phyloP scores from a whole-genome alignment of 2,113 vertebrate genomes.

The Gorilla gorilla region DNA sequence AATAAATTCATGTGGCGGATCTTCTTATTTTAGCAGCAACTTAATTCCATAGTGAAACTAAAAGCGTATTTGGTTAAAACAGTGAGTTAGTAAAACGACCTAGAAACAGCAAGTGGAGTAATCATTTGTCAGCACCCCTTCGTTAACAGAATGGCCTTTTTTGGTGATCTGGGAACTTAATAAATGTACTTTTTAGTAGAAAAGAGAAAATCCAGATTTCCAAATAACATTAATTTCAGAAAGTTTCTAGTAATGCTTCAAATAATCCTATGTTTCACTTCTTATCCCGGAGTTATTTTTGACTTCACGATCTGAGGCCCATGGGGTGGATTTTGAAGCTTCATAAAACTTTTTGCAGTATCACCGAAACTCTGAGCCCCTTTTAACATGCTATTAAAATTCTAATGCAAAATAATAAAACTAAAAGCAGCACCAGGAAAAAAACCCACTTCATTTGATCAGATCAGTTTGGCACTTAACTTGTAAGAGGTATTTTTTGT shows the following conservation, averaged over 20 bases:
- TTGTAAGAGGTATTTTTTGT: not conserved
- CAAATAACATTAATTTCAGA: not conserved
- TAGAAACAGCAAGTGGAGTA: not conserved
- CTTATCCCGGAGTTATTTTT: not conserved
- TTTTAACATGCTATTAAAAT: conserved; percentile 49
- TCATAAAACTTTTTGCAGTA: conserved; percentile 48
- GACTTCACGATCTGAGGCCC: not conserved
- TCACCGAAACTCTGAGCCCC: conserved; percentile 28
- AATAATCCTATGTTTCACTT: not conserved
- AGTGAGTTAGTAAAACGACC: conserved; percentile 55
- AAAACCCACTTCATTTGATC: not conserved
- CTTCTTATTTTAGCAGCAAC: conserved; percentile 49
- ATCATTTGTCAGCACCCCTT: not conserved
- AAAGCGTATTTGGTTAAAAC: not conserved
- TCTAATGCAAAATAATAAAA: conserved; percentile 65
- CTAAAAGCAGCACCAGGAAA: conserved; percentile 41
- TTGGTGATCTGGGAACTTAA: not conserved
- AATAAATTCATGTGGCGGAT: not conserved
- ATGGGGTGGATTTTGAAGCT: conserved; percentile 23
- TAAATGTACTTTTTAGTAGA: conserved; percentile 7
- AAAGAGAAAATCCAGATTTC: not conserved
- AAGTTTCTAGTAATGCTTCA: not conserved
- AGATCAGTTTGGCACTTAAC: not conserved
- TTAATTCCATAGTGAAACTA: not conserved
- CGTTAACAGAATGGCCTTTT: not conserved